Conservation (phyloP, 1,140 invertebrate species). For the Oryzaephilus surinamensis region DNA sequence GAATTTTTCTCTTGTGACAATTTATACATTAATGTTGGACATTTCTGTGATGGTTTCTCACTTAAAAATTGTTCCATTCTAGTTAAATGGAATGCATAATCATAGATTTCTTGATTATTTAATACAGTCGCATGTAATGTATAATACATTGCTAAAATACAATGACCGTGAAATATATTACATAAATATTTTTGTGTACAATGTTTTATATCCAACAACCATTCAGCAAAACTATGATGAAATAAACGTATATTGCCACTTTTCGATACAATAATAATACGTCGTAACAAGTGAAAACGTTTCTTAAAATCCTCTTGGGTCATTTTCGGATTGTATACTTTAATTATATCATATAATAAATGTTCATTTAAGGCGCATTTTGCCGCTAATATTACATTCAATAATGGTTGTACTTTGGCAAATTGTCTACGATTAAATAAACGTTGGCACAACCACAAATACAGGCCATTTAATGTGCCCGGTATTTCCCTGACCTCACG, state of each 20-base stretch:
- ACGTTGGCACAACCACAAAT: constrained; percentile 88
- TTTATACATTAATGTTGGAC: constrained; percentile 27
- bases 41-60: constrained; percentile 30
- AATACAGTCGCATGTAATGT: constrained; percentile 32
- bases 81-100: constrained; percentile 46
- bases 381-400: constrained; percentile 81
- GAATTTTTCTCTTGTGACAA: constrained; percentile 24
- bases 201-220: constrained; percentile 92
- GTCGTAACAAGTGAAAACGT: constrained; percentile 64
- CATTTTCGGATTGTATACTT: constrained; percentile 69
- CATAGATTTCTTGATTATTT: constrained; percentile 43
- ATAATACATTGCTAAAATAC: constrained; percentile 78
- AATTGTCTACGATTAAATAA: constrained; percentile 84
- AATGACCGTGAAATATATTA: constrained; percentile 75
- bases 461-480: constrained; percentile 88
- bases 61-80: constrained; percentile 41
- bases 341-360: constrained; percentile 69
- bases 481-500: constrained; percentile 81
- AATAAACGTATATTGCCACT: constrained; percentile 63
- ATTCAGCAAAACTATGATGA: constrained; percentile 87
- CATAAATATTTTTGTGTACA: constrained; percentile 91
- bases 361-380: constrained; percentile 71
- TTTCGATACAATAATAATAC: constrained; percentile 54
- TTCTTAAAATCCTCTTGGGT: constrained; percentile 77
- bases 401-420: constrained; percentile 70